Conservation (phyloP, 2,888 invertebrate species). For the Tortrix viridana region DNA sequence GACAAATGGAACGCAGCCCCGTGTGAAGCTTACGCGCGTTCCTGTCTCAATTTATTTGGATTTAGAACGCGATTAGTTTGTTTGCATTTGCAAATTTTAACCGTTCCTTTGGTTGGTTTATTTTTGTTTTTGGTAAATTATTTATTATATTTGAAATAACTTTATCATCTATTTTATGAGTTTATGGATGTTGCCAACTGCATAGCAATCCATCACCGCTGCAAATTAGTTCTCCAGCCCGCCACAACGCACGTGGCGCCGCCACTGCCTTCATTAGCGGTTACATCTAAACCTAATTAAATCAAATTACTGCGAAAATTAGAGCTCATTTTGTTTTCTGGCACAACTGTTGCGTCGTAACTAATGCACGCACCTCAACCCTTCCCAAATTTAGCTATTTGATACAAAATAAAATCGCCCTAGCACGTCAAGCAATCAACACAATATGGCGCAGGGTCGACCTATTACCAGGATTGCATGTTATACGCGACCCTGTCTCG, state of each 20-base stretch:
- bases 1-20: slow-evolving; percentile 66
- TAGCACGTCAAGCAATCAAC: slow-evolving; percentile 74
- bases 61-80: slow-evolving; percentile 52
- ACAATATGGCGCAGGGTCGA: slow-evolving; percentile 77
- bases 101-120: slow-evolving; percentile 39
- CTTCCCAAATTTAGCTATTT: slow-evolving; percentile 62
- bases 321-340: slow-evolving; percentile 21
- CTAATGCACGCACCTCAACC: slow-evolving; percentile 74
- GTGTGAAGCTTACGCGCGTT: slow-evolving; percentile 54
- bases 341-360: slow-evolving; percentile 66
- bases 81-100: slow-evolving; percentile 46
- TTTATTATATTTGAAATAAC: slow-evolving; percentile 32
- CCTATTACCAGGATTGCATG: slow-evolving; percentile 72
- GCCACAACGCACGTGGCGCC: slow-evolving; percentile 73
- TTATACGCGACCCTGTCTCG: slow-evolving; percentile 67
- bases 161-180: neutral
- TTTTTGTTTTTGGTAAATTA: slow-evolving; percentile 9
- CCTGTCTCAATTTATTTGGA: slow-evolving; percentile 51
- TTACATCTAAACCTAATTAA: slow-evolving; percentile 42
- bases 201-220: slow-evolving; percentile 72
- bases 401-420: slow-evolving; percentile 77
- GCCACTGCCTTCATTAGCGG: slow-evolving; percentile 80
- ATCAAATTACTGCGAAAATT: slow-evolving; percentile 43
- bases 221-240: slow-evolving; percentile 74
- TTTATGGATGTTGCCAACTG: slow-evolving; percentile 46